Percentiles rank a stretch among this genome's conserved stretches.
Evolutionary conservation across 2,113 vertebrate genomes (phyloP).

Genomic region (Marcusenius ussheri): DNA sequence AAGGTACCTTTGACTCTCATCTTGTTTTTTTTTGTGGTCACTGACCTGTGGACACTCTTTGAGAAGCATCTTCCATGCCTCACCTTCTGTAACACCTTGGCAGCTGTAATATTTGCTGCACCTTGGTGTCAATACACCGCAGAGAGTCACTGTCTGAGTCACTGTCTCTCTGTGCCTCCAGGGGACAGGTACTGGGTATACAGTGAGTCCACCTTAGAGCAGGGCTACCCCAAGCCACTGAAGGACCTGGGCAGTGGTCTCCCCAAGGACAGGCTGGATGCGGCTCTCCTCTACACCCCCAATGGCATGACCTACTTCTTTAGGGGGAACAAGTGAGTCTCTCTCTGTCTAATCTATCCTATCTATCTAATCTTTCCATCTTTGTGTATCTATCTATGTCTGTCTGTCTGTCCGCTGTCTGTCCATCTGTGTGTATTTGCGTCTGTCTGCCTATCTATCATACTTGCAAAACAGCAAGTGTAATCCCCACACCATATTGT

Average conservation of each 20-base stretch:
- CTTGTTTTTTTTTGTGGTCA: background rate
- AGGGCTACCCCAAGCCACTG: constrained; percentile 74
- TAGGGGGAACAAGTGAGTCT: constrained; percentile 73
- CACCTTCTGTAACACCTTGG: background rate
- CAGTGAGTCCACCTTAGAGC: constrained; percentile 71
- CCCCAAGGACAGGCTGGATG: constrained; percentile 75
- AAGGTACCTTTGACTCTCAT: constrained; percentile 56
- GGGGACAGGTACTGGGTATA: constrained; percentile 83
- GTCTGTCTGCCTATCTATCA: background rate
- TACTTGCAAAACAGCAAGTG: background rate
- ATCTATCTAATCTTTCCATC: background rate
- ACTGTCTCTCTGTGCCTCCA: constrained; percentile 32
- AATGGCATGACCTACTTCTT: constrained; percentile 87
- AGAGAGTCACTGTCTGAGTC: too few relatives aligned
- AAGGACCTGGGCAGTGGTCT: constrained; percentile 71
- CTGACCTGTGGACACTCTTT: background rate
- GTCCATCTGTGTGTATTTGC: background rate
- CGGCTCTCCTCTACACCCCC: constrained; percentile 77
- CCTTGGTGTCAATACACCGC: background rate
- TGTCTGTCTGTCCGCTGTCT: background rate
- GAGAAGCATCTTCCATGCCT: background rate
- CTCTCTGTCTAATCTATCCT: background rate
- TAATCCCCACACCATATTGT: background rate
- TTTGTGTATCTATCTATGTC: background rate
- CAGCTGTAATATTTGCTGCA: background rate